A percentile compares a stretch with the other conserved stretches of the same genome.
Evolutionary conservation across 1,140 invertebrate genomes (phyloP).

Genomic region (Macrocentrus cingulum): DNA sequence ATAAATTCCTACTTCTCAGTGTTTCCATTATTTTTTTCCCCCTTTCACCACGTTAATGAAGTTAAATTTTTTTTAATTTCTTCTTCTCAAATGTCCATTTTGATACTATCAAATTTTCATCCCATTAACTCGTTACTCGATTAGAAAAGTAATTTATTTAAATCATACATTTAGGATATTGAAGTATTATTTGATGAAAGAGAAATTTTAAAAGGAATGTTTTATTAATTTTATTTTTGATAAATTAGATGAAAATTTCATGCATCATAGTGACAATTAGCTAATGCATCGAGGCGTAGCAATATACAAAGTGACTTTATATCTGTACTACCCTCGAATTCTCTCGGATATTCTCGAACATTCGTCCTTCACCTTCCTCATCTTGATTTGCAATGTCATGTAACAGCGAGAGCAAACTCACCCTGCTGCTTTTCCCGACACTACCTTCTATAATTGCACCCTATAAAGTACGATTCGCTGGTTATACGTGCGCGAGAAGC

Average conservation of each 20-base stretch:
- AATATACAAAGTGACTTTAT: conserved; percentile 25
- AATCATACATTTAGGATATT: too few species aligned
- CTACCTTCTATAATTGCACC: conserved; percentile 35
- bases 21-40: too few species aligned
- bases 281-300: conserved; percentile 37
- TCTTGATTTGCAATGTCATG: not conserved
- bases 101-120: too few species aligned
- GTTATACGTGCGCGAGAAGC: not conserved
- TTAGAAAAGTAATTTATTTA: too few species aligned
- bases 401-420: not conserved
- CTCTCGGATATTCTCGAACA: not conserved
- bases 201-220: too few species aligned
- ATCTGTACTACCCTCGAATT: not conserved
- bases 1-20: not conserved
- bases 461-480: conserved; percentile 31
- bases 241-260: conserved; percentile 37
- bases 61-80: too few species aligned
- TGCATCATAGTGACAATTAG: conserved; percentile 43
- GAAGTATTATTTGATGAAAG: too few species aligned
- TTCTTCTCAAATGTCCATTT: too few species aligned
- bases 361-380: not conserved
- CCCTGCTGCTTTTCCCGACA: conserved; percentile 21
- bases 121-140: too few species aligned
- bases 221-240: too few species aligned
- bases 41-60: too few species aligned